Conservation (phyloP, 2,797 vertebrate genomes). For the Tolypeutes matacus region DNA sequence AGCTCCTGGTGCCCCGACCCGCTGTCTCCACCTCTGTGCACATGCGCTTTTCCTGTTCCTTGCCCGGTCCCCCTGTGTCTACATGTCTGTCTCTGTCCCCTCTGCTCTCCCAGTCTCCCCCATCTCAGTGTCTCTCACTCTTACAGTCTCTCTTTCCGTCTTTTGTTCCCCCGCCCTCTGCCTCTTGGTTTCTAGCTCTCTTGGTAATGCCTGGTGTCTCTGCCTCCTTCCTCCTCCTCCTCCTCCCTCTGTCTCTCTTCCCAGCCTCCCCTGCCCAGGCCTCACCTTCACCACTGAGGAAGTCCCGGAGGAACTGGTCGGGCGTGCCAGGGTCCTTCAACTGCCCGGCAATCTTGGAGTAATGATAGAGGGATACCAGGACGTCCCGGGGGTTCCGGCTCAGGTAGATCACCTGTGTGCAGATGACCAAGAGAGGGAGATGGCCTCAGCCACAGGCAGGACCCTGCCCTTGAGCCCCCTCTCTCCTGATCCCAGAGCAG, state of each 20-base stretch:
- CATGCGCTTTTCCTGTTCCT: fast-evolving
- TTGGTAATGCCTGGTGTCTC: fast-evolving
- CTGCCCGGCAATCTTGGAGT: constrained; percentile 91
- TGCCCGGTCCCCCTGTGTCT: not conserved
- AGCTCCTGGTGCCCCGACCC: fast-evolving
- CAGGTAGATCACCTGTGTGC: constrained; percentile 89
- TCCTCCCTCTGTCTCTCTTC: not conserved
- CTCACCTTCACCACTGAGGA: constrained; percentile 84
- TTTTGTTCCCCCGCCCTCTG: not conserved
- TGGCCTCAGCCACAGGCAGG: not conserved
- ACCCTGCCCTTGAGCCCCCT: not conserved
- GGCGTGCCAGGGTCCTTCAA: constrained; percentile 91
- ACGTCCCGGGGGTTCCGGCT: constrained; percentile 92
- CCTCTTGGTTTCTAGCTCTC: not conserved
- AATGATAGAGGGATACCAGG: constrained; percentile 92
- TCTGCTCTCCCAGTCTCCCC: not conserved
- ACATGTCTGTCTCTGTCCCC: not conserved
- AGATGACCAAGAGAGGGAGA: not conserved
- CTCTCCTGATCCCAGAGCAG: not conserved
- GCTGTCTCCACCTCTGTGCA: no score
- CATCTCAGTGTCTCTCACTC: not conserved
- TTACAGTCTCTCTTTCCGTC: not conserved
- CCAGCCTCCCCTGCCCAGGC: fast-evolving
- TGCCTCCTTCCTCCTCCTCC: no score
- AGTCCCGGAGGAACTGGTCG: constrained; percentile 90